These are phyloP conservation scores for Sesia apiformis DNA, from an alignment of 2,888 invertebrate genomes.

Conservation along the genomic window DNA sequence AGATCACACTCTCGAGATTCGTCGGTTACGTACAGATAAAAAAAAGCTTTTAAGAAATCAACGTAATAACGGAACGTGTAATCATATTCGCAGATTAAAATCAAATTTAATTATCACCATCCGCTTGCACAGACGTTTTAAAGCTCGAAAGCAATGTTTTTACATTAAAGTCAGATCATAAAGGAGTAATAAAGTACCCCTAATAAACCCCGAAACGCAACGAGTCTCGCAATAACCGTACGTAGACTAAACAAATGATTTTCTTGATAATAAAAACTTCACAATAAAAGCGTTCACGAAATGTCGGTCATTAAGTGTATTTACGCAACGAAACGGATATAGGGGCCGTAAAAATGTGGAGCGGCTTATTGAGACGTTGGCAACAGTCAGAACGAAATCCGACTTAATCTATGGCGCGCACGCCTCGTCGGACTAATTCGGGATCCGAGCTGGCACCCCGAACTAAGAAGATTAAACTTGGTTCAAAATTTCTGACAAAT, in stretches of 20 bases:
- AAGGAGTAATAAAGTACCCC: slow-evolving; percentile 63
- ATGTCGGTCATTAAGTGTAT: slow-evolving; percentile 72
- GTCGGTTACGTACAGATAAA: slow-evolving; percentile 31
- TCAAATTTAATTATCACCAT: slow-evolving; percentile 60
- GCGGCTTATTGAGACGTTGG: slow-evolving; percentile 69
- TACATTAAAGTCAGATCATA: slow-evolving; percentile 47
- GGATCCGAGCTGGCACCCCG: slow-evolving; percentile 18
- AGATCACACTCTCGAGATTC: slow-evolving; percentile 37
- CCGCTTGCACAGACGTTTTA: slow-evolving; percentile 35
- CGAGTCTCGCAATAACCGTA: slow-evolving; percentile 62
- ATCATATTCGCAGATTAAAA: slow-evolving; percentile 57
- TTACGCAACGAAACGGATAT: slow-evolving; percentile 71
- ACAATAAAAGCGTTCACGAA: slow-evolving; percentile 71
- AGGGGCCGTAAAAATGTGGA: slow-evolving; percentile 65
- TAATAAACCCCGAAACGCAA: slow-evolving; percentile 67
- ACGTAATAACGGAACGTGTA: slow-evolving; percentile 40
- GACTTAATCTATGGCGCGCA: slow-evolving; percentile 50
- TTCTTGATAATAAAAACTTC: slow-evolving; percentile 71
- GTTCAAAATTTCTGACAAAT: slow-evolving; percentile 45
- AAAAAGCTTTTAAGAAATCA: slow-evolving; percentile 31
- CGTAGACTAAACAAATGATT: slow-evolving; percentile 72
- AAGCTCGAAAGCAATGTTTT: slow-evolving; percentile 39
- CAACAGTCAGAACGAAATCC: slow-evolving; percentile 43
- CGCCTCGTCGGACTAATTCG: slow-evolving; percentile 43
- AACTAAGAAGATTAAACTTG: slow-evolving; percentile 36